Conservation (phyloP, 2,113 vertebrate genomes). For the Cyprinus carpio region DNA sequence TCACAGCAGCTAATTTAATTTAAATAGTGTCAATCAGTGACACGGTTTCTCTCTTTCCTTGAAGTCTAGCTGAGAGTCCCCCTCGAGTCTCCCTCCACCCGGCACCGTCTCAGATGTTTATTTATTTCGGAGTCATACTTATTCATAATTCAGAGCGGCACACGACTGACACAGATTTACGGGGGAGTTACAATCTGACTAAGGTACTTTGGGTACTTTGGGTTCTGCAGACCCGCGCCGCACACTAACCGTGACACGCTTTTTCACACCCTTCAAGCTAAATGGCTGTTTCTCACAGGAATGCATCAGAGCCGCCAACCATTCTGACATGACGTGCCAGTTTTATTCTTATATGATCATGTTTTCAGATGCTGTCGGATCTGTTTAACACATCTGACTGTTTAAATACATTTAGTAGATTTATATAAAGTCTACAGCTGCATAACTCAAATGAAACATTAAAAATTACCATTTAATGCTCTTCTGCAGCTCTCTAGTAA, state of each 20-base stretch:
- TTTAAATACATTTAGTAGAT: not conserved
- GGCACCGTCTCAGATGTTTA: conserved; percentile 10
- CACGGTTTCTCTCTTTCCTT: not conserved
- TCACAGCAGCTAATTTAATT: not conserved
- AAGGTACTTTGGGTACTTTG: conserved; percentile 4
- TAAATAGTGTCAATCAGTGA: conserved; percentile 4
- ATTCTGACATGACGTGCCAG: not conserved
- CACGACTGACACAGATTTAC: conserved; percentile 1
- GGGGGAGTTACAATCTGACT: conserved; percentile 1
- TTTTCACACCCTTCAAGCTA: not conserved
- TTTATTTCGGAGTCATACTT: conserved; percentile 33
- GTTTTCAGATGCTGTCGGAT: not conserved
- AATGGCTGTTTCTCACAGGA: not conserved
- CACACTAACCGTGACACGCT: not conserved
- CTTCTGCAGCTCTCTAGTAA: not conserved
- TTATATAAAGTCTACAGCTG: not conserved
- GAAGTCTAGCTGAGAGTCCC: not conserved
- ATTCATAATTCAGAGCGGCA: conserved; percentile 25
- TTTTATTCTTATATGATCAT: not conserved
- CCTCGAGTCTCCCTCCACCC: not conserved
- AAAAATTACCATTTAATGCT: not conserved
- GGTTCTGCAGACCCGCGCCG: conserved; percentile 2
- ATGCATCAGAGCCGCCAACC: not conserved
- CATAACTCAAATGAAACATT: not conserved
- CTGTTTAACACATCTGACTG: not conserved